phyloP scores from a whole-genome alignment of 2,797 vertebrate species.

The Scleropages formosus region DNA sequence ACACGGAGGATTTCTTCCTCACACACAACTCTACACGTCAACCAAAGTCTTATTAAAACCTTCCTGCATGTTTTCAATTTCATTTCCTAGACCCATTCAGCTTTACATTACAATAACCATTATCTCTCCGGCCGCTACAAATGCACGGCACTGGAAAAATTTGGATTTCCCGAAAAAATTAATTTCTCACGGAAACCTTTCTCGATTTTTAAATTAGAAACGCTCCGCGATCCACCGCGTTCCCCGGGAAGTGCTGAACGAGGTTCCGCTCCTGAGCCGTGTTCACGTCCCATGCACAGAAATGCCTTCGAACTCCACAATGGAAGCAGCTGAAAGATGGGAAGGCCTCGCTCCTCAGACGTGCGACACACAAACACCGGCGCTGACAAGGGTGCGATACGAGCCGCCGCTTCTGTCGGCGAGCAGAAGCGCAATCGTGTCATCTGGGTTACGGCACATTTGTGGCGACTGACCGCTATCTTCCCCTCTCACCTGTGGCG shows the following conservation, averaged over 20 bases:
- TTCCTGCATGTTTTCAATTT: slow-evolving; percentile 22
- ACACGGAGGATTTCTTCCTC: too few species aligned
- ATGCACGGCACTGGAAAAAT: slow-evolving; percentile 36
- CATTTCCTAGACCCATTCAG: slow-evolving; percentile 27
- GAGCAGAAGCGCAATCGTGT: background rate
- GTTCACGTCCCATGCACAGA: background rate
- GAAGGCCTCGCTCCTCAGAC: too few species aligned
- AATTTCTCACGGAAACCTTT: slow-evolving; percentile 41
- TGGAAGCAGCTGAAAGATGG: too few species aligned
- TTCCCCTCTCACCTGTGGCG: slow-evolving; percentile 57
- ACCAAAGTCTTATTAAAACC: background rate
- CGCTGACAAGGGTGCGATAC: slow-evolving; percentile 1
- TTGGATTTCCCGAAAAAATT: slow-evolving; percentile 43
- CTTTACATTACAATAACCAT: slow-evolving; percentile 43
- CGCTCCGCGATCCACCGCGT: slow-evolving; percentile 46
- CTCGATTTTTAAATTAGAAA: slow-evolving; percentile 37
- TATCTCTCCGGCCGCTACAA: slow-evolving; percentile 27
- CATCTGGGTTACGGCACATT: background rate
- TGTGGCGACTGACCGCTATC: slow-evolving; percentile 52
- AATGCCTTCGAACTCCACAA: too few species aligned
- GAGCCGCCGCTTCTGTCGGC: background rate
- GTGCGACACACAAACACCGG: background rate
- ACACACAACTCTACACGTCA: background rate
- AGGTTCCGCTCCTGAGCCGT: background rate
- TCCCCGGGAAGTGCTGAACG: slow-evolving; percentile 34